Evolutionary conservation across 2,113 vertebrate species (phyloP).

Genomic region (Macquaria australasica): DNA sequence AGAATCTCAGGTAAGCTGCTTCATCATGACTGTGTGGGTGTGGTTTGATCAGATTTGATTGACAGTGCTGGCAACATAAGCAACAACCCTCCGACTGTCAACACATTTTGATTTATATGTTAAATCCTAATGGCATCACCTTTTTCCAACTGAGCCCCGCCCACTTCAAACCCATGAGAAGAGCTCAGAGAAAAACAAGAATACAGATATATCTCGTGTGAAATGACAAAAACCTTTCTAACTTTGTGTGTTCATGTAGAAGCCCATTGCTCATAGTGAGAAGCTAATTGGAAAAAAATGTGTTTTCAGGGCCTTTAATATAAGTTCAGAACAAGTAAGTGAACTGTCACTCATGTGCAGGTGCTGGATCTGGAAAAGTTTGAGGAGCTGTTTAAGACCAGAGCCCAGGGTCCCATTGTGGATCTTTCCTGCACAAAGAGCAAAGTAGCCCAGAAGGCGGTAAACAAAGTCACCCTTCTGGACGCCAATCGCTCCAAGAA

Average conservation of each 20-base stretch:
- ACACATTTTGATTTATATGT: not conserved
- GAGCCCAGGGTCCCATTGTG: conserved; percentile 93
- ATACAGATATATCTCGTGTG: not conserved
- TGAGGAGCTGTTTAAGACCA: conserved; percentile 98
- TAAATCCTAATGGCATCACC: not conserved
- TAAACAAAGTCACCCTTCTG: conserved; percentile 92
- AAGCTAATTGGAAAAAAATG: not conserved
- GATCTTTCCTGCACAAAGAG: conserved; percentile 91
- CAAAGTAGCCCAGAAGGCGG: conserved; percentile 90
- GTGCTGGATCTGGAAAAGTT: conserved; percentile 95
- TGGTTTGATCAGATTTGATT: conserved; percentile 1
- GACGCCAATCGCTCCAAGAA: conserved; percentile 98
- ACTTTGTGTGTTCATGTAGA: not conserved
- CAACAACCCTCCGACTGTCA: not conserved
- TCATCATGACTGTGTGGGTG: not conserved
- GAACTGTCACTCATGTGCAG: conserved; percentile 73
- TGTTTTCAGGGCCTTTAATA: not conserved
- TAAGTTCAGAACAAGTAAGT: not conserved
- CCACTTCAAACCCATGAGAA: not conserved
- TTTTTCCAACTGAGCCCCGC: not conserved
- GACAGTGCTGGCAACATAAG: not conserved
- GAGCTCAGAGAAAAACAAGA: not conserved
- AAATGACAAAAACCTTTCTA: too few species aligned
- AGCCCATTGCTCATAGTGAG: not conserved
- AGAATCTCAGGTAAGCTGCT: not conserved